Evolutionary conservation across 2,113 vertebrate species (phyloP).

Genomic region (Typhlomys cinereus): DNA sequence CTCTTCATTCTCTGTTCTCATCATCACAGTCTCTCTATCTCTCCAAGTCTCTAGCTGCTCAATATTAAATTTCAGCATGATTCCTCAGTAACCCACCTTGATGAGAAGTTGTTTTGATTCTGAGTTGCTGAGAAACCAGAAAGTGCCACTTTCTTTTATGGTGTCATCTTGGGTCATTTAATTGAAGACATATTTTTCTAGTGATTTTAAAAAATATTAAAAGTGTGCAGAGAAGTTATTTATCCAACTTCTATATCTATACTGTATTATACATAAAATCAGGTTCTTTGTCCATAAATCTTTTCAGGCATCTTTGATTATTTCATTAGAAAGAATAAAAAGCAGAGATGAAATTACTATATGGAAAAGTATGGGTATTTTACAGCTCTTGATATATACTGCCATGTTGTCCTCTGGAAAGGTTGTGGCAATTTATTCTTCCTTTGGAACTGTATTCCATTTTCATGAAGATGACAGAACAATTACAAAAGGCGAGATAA

Average conservation of each 20-base stretch:
- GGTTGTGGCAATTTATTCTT: conserved; percentile 28
- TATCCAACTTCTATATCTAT: not conserved
- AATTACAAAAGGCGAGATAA: conserved; percentile 34
- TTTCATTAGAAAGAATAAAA: not conserved
- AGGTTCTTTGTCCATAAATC: conserved; percentile 15
- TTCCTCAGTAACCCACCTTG: not conserved
- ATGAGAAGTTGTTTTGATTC: not conserved
- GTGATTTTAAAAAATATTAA: conserved; percentile 9
- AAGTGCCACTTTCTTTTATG: not conserved
- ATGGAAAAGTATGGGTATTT: conserved; percentile 20
- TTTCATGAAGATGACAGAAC: conserved; percentile 59
- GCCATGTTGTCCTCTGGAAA: conserved; percentile 26
- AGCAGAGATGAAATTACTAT: not conserved
- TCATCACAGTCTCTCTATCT: not conserved
- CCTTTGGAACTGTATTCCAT: not conserved
- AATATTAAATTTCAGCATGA: not conserved
- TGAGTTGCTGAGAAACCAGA: not conserved
- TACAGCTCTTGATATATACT: conserved; percentile 36
- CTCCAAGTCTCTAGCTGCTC: not conserved
- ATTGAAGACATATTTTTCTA: conserved; percentile 8
- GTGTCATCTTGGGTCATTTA: not conserved
- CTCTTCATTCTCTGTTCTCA: not conserved
- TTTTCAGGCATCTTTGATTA: conserved; percentile 1
- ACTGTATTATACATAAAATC: not conserved
- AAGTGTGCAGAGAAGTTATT: not conserved